Conservation (phyloP, 2,797 vertebrate species). For the Manis javanica region DNA sequence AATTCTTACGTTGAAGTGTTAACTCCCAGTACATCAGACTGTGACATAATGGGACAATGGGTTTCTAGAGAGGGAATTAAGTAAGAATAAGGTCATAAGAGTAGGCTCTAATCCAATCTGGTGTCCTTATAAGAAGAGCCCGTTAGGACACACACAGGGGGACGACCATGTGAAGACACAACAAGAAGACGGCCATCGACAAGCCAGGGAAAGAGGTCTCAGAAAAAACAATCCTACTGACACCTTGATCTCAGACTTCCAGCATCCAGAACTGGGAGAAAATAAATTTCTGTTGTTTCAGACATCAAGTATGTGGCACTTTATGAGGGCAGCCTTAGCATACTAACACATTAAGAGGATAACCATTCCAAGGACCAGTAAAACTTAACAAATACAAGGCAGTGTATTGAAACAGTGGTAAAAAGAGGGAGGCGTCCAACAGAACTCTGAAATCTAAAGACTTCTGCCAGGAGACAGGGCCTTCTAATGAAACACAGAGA, state of each 20-base stretch:
- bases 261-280: not conserved
- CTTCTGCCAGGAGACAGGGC: not conserved
- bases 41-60: not conserved
- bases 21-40: too few species aligned
- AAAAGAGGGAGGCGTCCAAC: too few species aligned
- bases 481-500: not conserved
- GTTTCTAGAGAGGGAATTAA: not conserved
- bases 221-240: not conserved
- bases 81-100: not conserved
- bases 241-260: not conserved
- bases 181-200: not conserved
- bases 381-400: not conserved
- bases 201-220: too few species aligned
- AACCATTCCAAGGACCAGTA: not conserved
- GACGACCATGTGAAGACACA: not conserved
- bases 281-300: not conserved
- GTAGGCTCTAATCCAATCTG: too few species aligned
- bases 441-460: too few species aligned
- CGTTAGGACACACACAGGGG: not conserved
- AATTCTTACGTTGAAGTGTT: not conserved
- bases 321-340: too few species aligned
- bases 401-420: not conserved
- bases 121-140: not conserved
- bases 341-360: not conserved
- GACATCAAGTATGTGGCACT: not conserved